Evolutionary conservation across 2,888 invertebrate genomes (phyloP), one percentile per base, ranked within the genome.

Genomic region (Drosophila fulvimacula): DNA sequence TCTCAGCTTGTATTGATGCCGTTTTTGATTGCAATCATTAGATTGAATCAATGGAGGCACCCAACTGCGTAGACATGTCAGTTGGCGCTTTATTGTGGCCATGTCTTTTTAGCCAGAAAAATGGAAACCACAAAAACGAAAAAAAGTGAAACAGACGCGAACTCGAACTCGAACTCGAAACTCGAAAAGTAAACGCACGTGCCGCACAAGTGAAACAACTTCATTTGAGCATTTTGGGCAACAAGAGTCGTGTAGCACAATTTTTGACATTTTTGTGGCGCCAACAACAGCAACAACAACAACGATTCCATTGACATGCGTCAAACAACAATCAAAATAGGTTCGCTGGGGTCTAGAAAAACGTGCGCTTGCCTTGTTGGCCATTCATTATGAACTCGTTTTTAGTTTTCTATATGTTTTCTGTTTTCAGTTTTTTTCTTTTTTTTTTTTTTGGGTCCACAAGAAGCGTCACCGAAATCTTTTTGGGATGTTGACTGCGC

Each of bases 371-470:
- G 76, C 82, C 78, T 67, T 88, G 86, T 83, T 81, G 79, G 80
- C 81, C 81, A 88, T 85, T 85, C 88, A 85, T 85, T 88, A 85
- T 83, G 83, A 82, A 82, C 85, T 85, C 88, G 86, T 85, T 85
- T 53, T 30, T 19, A 17, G 30, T 30, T 27, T 36, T 38, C 24
- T 46, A 30, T 46, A 30, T 30, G 10, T 15, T 41, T 19, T 19
- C 13, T 21, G 1, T 42, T 42, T 3, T n/a, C n/a, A n/a, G n/a
- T n/a, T n/a, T n/a, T n/a, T n/a, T n/a, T n/a, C n/a, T n/a, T n/a
- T 24, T 82, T 11, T 39, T 17, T 19, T 38, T 36, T 62, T 56
- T 44, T 44, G 48, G 60, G 57, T 52, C 51, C 24, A 32, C 71
- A 81, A 82, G 82, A 86, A 82, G 86, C 86, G 79, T 65, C 82